Conservation (phyloP, 2,797 vertebrate genomes). For the Cirrhinus molitorella region DNA sequence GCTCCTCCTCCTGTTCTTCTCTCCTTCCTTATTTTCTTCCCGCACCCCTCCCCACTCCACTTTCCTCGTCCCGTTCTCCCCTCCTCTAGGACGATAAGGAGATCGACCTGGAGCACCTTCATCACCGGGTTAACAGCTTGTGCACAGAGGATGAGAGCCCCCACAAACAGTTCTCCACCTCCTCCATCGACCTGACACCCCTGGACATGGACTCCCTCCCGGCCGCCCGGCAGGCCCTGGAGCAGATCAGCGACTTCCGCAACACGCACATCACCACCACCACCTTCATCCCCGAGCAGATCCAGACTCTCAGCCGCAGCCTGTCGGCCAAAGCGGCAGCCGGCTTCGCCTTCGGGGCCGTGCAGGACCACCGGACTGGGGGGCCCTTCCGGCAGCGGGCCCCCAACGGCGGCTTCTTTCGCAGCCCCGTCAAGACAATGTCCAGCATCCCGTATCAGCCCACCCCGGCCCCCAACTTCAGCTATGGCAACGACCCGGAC, state of each 20-base stretch:
- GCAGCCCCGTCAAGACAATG: conserved; percentile 99
- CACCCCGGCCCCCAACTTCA: conserved; percentile 95
- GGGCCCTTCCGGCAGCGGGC: conserved; percentile 96
- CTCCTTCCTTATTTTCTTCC: conserved; percentile 28
- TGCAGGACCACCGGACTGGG: conserved; percentile 98
- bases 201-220: conserved; percentile 98
- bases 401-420: conserved; percentile 98
- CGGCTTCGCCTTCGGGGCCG: conserved; percentile 92
- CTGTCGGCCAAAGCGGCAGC: conserved; percentile 97
- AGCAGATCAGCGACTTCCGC: conserved; percentile 99
- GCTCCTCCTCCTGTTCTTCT: conserved; percentile 42
- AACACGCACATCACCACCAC: conserved; percentile 99
- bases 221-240: conserved; percentile 94
- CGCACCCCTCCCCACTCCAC: conserved; percentile 52
- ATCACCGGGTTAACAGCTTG: conserved; percentile 98
- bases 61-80: conserved; percentile 57
- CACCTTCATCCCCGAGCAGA: conserved; percentile 99
- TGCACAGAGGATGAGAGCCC: conserved; percentile 99
- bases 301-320: conserved; percentile 99
- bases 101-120: conserved; percentile 99
- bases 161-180: conserved; percentile 99
- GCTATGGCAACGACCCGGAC: conserved; percentile 96
- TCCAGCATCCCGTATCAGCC: conserved; percentile 98
- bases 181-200: conserved; percentile 98
- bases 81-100: conserved; percentile 95